Base-by-base conservation (phyloP, 2,888 invertebrate species). In the Autographa gamma region DNA sequence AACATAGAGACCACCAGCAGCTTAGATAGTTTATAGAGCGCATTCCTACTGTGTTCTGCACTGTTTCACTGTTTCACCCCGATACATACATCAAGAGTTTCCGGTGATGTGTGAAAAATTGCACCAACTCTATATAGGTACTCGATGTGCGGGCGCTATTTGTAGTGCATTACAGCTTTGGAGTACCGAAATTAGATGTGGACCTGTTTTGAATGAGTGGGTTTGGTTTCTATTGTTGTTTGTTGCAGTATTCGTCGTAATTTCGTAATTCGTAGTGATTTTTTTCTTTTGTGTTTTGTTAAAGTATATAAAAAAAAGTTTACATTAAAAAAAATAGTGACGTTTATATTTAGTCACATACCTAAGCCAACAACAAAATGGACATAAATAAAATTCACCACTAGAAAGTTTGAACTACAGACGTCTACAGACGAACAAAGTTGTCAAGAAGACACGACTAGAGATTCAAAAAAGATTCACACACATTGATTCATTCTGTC, bases 1-100 rank as follows among this genome's bases (percentile, higher is more conserved):
- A 80, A 82, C 79, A 76, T 69, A 80, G 63, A 63, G 65, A 70
- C 66, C 75, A 75, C 70, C 61, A 70, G 69, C 69, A 71, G 32
- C 63, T 31, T 58, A 58, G 32, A 71, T 80, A 73, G 83, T 82
- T 83, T 80, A 79, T 74, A 63, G 76, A 67, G 66, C 69, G 72
- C 81, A 81, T 82, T 74, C 79, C 79, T 19, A 16, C 7, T 18
- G 48, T 59, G 67, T 60, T 75, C 77, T 77, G 74, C 63, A 68
- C 71, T 76, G 73, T 79, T 83, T 69, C 63, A 68, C 71, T 76
- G 73, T 79, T 83, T 69, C 71, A 73, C 71, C 71, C 70, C 48
- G 54, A 77, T 70, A 79, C 73, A 81, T 71, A 67, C 65, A 79
- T 80, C 80, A 74, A 68, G 70, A 69, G 80, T 62, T 69, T 80